Evolutionary conservation across 2,113 vertebrate species (phyloP).

Genomic region (Gracilinanus agilis): DNA sequence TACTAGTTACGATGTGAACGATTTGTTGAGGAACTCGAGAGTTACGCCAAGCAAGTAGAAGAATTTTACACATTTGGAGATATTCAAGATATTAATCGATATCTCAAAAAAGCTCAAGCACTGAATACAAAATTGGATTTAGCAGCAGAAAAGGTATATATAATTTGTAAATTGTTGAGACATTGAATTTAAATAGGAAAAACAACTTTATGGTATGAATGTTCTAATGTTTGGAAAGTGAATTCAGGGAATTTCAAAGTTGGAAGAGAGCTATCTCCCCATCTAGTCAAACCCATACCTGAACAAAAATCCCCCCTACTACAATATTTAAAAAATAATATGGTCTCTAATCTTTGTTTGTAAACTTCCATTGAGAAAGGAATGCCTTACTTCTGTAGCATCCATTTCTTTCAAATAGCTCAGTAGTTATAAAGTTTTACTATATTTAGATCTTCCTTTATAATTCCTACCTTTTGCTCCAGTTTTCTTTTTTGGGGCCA

Average conservation of each 20-base stretch:
- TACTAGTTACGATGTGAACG: constrained; percentile 86
- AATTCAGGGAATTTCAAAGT: background rate
- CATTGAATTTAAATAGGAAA: background rate
- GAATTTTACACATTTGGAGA: constrained; percentile 88
- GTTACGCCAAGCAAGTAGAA: constrained; percentile 87
- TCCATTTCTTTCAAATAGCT: background rate
- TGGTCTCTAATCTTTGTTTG: background rate
- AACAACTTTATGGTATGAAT: background rate
- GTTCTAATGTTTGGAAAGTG: background rate
- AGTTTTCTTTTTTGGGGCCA: background rate
- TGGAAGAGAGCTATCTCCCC: background rate
- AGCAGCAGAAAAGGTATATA: constrained; percentile 90
- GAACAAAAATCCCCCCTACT: background rate
- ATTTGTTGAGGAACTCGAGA: constrained; percentile 90
- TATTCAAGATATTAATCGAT: constrained; percentile 85
- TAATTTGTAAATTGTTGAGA: background rate
- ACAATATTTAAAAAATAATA: background rate
- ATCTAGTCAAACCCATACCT: background rate
- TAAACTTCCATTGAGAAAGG: background rate
- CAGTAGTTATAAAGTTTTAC: background rate
- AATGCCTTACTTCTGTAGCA: background rate
- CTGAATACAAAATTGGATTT: constrained; percentile 88
- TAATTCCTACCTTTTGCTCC: background rate
- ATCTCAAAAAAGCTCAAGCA: constrained; percentile 89
- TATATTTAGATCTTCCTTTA: background rate